phyloP scores from a whole-genome alignment of 2,113 vertebrate species.

The Chauna torquata region DNA sequence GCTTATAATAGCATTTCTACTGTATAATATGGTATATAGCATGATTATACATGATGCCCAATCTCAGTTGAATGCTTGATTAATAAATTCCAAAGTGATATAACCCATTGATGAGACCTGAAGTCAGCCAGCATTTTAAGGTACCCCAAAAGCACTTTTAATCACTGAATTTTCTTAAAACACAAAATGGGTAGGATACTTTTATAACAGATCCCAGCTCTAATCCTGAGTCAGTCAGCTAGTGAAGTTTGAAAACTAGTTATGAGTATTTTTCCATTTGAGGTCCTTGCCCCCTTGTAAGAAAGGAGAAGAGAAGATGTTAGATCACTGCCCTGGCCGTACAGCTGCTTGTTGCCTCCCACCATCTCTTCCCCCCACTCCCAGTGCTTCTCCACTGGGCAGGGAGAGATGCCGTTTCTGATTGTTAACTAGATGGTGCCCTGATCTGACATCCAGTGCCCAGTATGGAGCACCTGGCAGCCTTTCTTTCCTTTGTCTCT shows the following conservation, averaged over 20 bases:
- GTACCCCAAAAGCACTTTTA: neutral
- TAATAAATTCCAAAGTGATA: neutral
- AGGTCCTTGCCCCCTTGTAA: neutral
- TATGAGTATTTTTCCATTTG: neutral
- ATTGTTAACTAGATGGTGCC: neutral
- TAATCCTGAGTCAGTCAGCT: neutral
- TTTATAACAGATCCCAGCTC: neutral
- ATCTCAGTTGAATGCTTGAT: neutral
- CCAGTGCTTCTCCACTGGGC: neutral
- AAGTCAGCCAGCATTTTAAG: neutral
- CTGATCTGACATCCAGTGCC: neutral
- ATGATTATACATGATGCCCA: neutral
- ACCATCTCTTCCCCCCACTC: neutral
- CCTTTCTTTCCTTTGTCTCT: neutral
- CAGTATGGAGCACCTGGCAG: neutral
- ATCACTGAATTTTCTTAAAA: neutral
- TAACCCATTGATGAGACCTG: neutral
- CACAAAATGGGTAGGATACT: neutral
- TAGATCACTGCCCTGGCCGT: neutral
- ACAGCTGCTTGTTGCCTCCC: neutral
- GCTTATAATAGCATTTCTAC: neutral
- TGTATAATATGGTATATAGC: too few species aligned
- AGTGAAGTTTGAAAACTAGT: neutral
- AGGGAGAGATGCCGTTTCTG: neutral
- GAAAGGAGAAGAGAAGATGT: neutral